Evolutionary conservation across 1,140 invertebrate genomes (phyloP), one percentile per base, ranked within the genome.

Genomic region (Doryteuthis pealeii): DNA sequence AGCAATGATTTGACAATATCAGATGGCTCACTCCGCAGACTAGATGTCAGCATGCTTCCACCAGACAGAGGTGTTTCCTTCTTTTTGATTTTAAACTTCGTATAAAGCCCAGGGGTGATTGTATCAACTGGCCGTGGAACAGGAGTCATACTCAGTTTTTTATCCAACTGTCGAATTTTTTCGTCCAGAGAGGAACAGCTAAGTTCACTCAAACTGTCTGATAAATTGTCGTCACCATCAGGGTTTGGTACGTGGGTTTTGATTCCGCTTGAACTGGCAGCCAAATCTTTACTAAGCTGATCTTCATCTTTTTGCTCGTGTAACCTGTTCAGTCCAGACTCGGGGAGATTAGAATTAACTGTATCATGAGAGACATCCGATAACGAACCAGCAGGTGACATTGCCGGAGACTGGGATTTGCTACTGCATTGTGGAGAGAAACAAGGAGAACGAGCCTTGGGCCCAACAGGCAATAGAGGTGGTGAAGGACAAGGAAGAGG

Each of bases 1-100:
- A 98, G 89, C 69, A 99, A 91, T 18, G 94, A 95, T 82, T 96
- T 95, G 5, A 96, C 93, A 76, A 98, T 97, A 78, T 97, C 96
- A 1, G 96, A 97, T 1, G 95, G 96, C 84, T 97, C 87, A 65
- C 54, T 90, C 87, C 22, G 91, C 90, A 18, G 89, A 88, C 33
- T 92, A 91, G 70, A 54, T 12, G 15, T 91, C 26, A 67, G 32
- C 35, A 33, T 35, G 54, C 32, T 15, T n/a, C 43, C 33, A 26
- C 77, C 74, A 26, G 75, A 40, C 91, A 30, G 67, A 67, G 79
- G 70, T 67, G 82, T 79, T 70, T 82, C 75, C 58, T 76, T 81
- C 76, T 88, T 88, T 43, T 85, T 86, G 40, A 88, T 93, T 82
- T 85, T 91, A 90, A 65, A 91, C 87, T 80, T 85, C 1, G 80